phyloP scores from a whole-genome alignment of 2,113 vertebrate species.

The Pluvialis apricaria region DNA sequence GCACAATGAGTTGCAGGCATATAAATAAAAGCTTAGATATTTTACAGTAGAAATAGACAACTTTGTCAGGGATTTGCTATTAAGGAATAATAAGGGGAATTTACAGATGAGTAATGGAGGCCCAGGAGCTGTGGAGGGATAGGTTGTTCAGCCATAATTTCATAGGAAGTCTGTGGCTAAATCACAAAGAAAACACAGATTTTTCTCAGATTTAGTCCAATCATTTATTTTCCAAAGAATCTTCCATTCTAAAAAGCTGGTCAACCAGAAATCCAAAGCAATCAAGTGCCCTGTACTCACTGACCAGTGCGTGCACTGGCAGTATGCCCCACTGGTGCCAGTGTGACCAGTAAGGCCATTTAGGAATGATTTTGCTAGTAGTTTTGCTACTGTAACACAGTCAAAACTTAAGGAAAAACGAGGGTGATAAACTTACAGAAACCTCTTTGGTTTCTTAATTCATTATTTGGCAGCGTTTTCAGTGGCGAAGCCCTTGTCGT shows the following conservation, averaged over 20 bases:
- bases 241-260: neutral
- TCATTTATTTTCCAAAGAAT: neutral
- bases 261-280: neutral
- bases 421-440: neutral
- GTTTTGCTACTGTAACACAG: neutral
- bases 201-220: neutral
- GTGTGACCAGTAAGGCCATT: neutral
- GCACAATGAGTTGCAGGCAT: neutral
- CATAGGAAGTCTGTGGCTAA: neutral
- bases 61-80: neutral
- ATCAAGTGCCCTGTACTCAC: neutral
- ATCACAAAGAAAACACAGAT: neutral
- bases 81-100: neutral
- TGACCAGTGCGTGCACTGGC: neutral
- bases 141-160: neutral
- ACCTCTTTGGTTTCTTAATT: neutral
- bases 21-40: neutral
- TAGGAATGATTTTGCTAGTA: neutral
- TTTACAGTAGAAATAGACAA: neutral
- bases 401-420: neutral
- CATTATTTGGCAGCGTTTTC: neutral
- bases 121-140: neutral
- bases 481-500: neutral
- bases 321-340: neutral
- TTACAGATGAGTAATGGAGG: neutral